Percentiles rank a stretch among this genome's conserved stretches.
These are phyloP conservation scores for Pipa parva DNA, from an alignment of 2,113 vertebrate genomes.

Conservation along the genomic window DNA sequence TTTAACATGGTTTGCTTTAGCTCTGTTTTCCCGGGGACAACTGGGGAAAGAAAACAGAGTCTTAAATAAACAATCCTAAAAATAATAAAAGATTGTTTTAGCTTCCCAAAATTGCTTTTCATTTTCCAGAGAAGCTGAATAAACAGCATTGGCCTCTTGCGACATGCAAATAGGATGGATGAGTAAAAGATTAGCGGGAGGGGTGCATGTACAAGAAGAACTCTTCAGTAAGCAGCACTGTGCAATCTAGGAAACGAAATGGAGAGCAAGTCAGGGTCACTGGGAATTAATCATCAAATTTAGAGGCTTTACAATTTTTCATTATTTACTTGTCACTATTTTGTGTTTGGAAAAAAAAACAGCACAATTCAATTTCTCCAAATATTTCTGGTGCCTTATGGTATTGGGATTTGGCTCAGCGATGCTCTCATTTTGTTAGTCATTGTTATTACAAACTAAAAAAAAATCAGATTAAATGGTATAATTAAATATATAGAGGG, in stretches of 20 bases:
- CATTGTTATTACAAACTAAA: no score
- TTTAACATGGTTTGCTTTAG: constrained; percentile 51
- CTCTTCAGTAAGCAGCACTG: constrained; percentile 5
- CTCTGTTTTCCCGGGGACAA: constrained; percentile 45
- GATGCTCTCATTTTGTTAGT: no score
- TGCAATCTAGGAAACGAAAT: not conserved
- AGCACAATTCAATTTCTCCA: no score
- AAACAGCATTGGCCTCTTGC: constrained; percentile 69
- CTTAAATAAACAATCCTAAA: constrained; percentile 57
- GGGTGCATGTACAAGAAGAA: constrained; percentile 12
- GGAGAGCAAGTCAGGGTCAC: not conserved
- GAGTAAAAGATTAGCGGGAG: constrained; percentile 41
- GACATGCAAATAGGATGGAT: constrained; percentile 47
- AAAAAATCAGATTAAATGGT: no score
- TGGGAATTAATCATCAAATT: no score
- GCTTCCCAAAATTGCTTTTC: constrained; percentile 72
- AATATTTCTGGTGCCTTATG: no score
- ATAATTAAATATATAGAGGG: no score
- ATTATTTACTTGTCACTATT: no score
- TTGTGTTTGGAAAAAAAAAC: no score
- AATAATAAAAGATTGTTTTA: constrained; percentile 75
- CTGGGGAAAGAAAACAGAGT: constrained; percentile 23
- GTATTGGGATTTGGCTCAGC: no score
- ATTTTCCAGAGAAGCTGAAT: constrained; percentile 78
- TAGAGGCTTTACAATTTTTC: no score